Evolutionary conservation across 1,140 invertebrate genomes (phyloP), one percentile per base, ranked within the genome.

Genomic region (Pogonus chalceus): DNA sequence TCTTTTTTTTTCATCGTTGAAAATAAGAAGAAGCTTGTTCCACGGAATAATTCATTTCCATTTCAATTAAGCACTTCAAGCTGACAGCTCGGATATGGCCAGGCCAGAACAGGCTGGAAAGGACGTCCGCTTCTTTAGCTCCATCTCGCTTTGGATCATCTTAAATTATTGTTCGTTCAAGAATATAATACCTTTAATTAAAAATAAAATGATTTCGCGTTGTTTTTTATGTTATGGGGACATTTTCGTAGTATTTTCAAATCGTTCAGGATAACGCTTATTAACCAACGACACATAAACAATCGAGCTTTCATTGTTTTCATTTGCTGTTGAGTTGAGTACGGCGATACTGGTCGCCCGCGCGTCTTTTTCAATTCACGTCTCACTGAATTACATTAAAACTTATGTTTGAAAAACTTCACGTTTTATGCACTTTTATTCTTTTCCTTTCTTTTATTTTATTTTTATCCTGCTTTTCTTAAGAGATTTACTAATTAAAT

Each of bases 131-230:
- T 10, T 43, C 18, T 18, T 43, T 14, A 14, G 4, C 26, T 31
- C 4, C 26, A 31, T 7, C 18, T 43, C 37, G 7, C 37, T 10
- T 9, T 18, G 18, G 37, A 16, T 43, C 37, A 16, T 43, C 37
- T 43, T 43, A 43, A 43, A 43, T 43, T 43, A 43, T 43, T 43
- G 37, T 43, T 43, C 18, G 18, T 43, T 43, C 37, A 43, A 43
- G 37, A 43, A 43, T 43, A 43, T 43, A 43, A 43, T 43, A 43
- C 37, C 37, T 43, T 43, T 9, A 43, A 43, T 43, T 43, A 43
- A 43, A 43, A 43, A 43, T 43, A 12, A 43, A 43, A 43, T 43
- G 9, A 43, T 43, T 43, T 43, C 9, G 7, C 4, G 9, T 43
- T 43, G 37, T 43, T 43, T 43, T 7, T 4, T 31, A 14, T 31